Percentiles rank a stretch among this genome's conserved stretches.
Evolutionary conservation across 2,797 vertebrate species (phyloP).

Genomic region (Aselliscus stoliczkanus): DNA sequence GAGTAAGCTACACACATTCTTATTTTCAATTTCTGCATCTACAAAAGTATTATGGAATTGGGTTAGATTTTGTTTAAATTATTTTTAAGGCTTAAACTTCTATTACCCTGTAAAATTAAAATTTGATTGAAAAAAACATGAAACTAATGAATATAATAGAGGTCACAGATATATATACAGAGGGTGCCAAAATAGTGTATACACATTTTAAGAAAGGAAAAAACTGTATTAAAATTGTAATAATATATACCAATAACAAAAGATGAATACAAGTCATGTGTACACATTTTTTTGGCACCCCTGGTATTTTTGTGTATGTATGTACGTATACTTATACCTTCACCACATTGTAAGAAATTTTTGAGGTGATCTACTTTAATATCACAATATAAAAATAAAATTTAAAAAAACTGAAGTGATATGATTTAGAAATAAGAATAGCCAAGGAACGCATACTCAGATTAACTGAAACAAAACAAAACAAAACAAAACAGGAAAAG

Average conservation of each 20-base stretch:
- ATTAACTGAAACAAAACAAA: background rate
- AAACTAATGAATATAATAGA: constrained; percentile 3
- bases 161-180: background rate
- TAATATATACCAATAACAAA: too few relatives aligned
- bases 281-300: too few relatives aligned
- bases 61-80: background rate
- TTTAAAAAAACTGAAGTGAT: background rate
- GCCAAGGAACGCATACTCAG: background rate
- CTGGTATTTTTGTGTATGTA: too few relatives aligned
- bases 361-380: background rate
- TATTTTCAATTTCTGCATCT: background rate
- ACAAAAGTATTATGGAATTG: background rate
- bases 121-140: background rate
- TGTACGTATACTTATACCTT: background rate
- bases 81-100: background rate
- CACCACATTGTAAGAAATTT: background rate
- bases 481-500: background rate
- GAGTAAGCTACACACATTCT: background rate
- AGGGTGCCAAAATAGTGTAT: background rate
- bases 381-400: constrained; percentile 14
- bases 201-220: background rate
- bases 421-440: background rate
- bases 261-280: too few relatives aligned
- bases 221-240: too few relatives aligned
- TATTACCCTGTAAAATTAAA: background rate